Evolutionary conservation across 2,888 invertebrate genomes (phyloP).

Genomic region (Phyto melanocephala): DNA sequence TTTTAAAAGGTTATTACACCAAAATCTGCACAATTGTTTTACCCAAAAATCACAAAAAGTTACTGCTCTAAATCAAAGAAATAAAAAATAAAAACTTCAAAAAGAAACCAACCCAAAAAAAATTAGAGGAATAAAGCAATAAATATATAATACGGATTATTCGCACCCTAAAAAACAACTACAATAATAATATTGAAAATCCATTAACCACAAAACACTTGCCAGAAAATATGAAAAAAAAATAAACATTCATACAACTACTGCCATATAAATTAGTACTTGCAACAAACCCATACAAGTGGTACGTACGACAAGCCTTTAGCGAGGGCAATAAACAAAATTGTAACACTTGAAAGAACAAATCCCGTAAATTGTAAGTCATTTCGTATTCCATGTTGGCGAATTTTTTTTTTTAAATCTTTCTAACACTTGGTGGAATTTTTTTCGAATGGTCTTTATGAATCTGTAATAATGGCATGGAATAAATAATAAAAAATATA

Average conservation of each 20-base stretch:
- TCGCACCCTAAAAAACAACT: constrained; percentile 64
- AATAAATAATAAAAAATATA: constrained; percentile 33
- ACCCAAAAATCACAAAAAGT: constrained; percentile 46
- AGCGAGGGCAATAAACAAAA: constrained; percentile 68
- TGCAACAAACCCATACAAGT: background rate
- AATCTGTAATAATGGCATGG: constrained; percentile 52
- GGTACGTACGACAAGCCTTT: constrained; percentile 45
- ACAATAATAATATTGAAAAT: constrained; percentile 66
- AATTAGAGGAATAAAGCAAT: constrained; percentile 59
- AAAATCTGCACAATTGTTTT: constrained; percentile 53
- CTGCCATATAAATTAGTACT: constrained; percentile 28
- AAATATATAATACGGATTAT: constrained; percentile 69
- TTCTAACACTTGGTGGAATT: constrained; percentile 44
- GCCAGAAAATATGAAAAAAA: constrained; percentile 51
- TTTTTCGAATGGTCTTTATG: constrained; percentile 44
- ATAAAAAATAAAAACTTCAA: constrained; percentile 42
- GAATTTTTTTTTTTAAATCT: constrained; percentile 11
- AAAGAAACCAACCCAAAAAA: constrained; percentile 35
- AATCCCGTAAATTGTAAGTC: constrained; percentile 63
- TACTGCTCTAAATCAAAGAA: constrained; percentile 9
- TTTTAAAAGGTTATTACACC: constrained; percentile 40
- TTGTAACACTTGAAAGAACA: constrained; percentile 68
- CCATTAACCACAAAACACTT: constrained; percentile 69
- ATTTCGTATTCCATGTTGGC: constrained; percentile 33
- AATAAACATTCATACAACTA: background rate